A percentile compares a stretch with the other conserved stretches of the same genome.
These are phyloP conservation scores for Cladopsammia gracilis DNA, from an alignment of 64 coral and sea anemone genomes.

Conservation along the genomic window DNA sequence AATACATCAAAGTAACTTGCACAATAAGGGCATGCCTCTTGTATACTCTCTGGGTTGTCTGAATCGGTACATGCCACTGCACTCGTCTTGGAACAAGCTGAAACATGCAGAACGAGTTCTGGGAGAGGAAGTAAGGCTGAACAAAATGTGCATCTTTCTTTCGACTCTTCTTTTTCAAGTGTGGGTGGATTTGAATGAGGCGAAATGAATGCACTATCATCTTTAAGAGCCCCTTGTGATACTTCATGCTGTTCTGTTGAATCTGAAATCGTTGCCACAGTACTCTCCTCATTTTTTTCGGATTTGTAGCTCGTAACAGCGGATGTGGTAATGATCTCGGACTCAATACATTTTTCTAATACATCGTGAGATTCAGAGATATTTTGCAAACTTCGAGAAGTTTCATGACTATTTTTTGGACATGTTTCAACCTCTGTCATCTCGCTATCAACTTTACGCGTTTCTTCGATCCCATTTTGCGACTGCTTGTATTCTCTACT, in stretches of 20 bases:
- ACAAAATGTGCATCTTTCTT: conserved; percentile 69
- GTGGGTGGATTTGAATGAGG: neutral
- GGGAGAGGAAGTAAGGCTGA: conserved; percentile 25
- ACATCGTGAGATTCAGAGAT: no score
- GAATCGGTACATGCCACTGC: neutral
- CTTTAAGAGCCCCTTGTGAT: neutral
- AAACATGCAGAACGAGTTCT: conserved; percentile 45
- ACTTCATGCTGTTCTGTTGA: neutral
- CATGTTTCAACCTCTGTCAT: neutral
- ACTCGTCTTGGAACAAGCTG: conserved; percentile 26
- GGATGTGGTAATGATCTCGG: neutral
- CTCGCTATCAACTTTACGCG: no score
- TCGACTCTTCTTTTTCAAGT: conserved; percentile 40
- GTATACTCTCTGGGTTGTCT: neutral
- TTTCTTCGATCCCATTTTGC: neutral
- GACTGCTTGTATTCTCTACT: neutral
- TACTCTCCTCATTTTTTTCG: no score
- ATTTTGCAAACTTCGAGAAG: no score
- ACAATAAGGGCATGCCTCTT: conserved; percentile 22
- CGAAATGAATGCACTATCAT: neutral
- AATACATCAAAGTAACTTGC: neutral
- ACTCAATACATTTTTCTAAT: neutral
- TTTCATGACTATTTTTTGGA: neutral
- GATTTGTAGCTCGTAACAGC: neutral
- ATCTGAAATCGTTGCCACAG: neutral